Evolutionary conservation across 2,888 invertebrate genomes (phyloP).

Genomic region (Xanthostigma xanthostigma): DNA sequence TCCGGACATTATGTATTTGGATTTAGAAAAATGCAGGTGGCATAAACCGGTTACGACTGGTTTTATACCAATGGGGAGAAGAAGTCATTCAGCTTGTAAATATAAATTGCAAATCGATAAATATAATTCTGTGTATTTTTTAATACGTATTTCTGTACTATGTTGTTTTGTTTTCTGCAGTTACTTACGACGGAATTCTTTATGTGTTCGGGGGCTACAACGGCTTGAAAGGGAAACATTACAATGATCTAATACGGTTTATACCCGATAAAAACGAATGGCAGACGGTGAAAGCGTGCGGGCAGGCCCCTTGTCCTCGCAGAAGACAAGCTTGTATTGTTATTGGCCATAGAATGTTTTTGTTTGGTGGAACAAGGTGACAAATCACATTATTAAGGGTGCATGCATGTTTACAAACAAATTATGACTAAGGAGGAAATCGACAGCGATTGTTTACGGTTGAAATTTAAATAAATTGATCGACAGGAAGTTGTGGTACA

Average conservation of each 20-base stretch:
- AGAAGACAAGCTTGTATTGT: constrained; percentile 70
- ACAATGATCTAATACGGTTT: constrained; percentile 69
- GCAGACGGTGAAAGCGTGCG: constrained; percentile 41
- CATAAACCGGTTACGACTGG: constrained; percentile 42
- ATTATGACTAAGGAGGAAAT: too few species aligned
- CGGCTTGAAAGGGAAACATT: constrained; percentile 59
- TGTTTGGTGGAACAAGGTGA: constrained; percentile 86
- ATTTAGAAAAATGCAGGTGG: constrained; percentile 60
- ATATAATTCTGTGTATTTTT: not conserved
- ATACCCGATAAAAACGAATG: constrained; percentile 44
- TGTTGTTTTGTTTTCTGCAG: constrained; percentile 29
- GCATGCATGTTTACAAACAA: too few species aligned
- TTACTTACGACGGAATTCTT: constrained; percentile 59
- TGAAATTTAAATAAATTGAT: too few species aligned
- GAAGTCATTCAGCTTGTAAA: constrained; percentile 87
- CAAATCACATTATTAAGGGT: not conserved
- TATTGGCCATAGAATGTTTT: constrained; percentile 53
- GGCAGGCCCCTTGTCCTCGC: constrained; percentile 45
- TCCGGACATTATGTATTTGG: constrained; percentile 58
- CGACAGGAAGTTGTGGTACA: not conserved
- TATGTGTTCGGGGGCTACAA: constrained; percentile 88
- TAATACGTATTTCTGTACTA: not conserved
- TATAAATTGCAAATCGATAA: constrained; percentile 8
- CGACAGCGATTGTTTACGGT: too few species aligned
- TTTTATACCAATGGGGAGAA: constrained; percentile 57